phyloP scores from a whole-genome alignment of 2,888 invertebrate species.

The Empis livida region DNA sequence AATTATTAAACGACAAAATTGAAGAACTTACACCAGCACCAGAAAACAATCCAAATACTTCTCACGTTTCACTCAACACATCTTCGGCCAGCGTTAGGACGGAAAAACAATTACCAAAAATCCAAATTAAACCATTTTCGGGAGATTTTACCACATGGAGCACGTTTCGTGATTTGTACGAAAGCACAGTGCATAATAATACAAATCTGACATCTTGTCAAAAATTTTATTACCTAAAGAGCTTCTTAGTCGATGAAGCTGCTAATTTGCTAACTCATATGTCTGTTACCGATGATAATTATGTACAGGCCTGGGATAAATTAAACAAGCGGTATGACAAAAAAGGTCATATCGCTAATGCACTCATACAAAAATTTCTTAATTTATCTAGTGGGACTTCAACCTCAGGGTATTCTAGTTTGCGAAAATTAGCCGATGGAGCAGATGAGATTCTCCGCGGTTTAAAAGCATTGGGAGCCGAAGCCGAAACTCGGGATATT shows the following conservation, averaged over 20 bases:
- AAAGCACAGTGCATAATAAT: no score
- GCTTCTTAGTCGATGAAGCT: conserved; percentile 9
- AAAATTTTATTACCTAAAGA: conserved; percentile 11
- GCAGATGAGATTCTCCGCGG: no score
- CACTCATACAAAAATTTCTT: conserved; percentile 8
- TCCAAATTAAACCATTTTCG: conserved; percentile 7
- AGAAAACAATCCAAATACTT: no score
- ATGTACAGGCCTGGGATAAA: conserved; percentile 9
- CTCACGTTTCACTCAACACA: no score
- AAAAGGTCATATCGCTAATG: conserved; percentile 6
- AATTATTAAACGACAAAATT: no score
- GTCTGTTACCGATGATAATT: conserved; percentile 9
- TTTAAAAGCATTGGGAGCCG: no score
- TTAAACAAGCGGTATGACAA: conserved; percentile 9
- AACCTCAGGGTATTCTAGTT: neutral
- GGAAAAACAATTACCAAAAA: conserved; percentile 19
- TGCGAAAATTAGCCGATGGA: neutral
- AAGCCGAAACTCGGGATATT: no score
- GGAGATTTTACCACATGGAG: conserved; percentile 12
- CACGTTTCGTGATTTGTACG: conserved; percentile 10
- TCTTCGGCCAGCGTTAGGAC: no score
- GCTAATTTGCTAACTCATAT: conserved; percentile 10
- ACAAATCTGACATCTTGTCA: conserved; percentile 9
- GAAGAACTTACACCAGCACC: no score
- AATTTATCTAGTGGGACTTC: conserved; percentile 2